phyloP scores from a whole-genome alignment of 2,888 invertebrate species.

The Diaprepes abbreviatus region DNA sequence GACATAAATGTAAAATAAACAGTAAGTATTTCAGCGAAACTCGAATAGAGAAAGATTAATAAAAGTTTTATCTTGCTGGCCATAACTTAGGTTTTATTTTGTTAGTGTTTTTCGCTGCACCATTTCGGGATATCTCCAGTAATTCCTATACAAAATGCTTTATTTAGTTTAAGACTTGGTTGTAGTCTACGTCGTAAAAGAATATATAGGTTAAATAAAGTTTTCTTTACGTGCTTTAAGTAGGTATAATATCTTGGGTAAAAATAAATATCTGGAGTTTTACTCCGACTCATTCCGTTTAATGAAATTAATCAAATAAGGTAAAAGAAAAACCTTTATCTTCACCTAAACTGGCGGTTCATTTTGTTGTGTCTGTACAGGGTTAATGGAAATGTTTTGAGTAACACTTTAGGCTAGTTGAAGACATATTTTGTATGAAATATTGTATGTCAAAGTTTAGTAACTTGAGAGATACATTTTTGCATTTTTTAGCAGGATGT shows the following conservation, averaged over 20 bases:
- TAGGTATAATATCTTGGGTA: neutral
- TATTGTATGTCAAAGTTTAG: too few relatives aligned
- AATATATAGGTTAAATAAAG: neutral
- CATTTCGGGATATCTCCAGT: conserved; percentile 34
- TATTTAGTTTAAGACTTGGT: conserved; percentile 11
- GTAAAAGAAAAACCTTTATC: too few relatives aligned
- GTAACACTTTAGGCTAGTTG: too few relatives aligned
- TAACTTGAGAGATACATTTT: too few relatives aligned
- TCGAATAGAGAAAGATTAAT: conserved; percentile 43
- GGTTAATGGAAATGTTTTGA: too few relatives aligned
- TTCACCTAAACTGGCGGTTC: too few relatives aligned
- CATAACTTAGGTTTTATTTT: conserved; percentile 42
- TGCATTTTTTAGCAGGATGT: too few relatives aligned
- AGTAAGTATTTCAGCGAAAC: conserved; percentile 23
- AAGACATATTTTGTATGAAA: too few relatives aligned
- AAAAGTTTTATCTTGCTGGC: conserved; percentile 38
- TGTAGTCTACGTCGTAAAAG: neutral
- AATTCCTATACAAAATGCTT: conserved; percentile 18
- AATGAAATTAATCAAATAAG: too few relatives aligned
- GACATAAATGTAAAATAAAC: conserved; percentile 29
- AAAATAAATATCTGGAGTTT: neutral
- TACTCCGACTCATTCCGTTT: too few relatives aligned
- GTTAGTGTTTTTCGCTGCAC: conserved; percentile 32
- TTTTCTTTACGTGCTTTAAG: neutral
- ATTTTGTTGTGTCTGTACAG: too few relatives aligned